Conservation (phyloP, 2,113 vertebrate genomes). For the Silurus glanis region DNA sequence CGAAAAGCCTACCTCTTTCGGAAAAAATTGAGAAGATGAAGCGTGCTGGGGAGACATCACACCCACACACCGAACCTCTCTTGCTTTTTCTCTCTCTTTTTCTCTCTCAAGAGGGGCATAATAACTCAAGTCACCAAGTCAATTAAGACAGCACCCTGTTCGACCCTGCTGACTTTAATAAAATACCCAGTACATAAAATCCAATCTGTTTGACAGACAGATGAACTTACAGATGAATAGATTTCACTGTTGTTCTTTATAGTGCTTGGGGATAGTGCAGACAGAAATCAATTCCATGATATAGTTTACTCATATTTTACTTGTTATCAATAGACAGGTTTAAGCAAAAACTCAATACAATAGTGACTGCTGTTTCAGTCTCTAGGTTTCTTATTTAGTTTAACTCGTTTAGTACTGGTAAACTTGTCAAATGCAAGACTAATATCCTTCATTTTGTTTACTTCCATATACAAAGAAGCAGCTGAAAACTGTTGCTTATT, state of each 20-base stretch:
- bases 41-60: slow-evolving; percentile 56
- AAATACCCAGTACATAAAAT: slow-evolving; percentile 62
- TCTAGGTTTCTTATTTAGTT: not conserved
- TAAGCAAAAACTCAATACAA: slow-evolving; percentile 14
- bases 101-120: slow-evolving; percentile 57
- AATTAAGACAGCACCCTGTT: slow-evolving; percentile 66
- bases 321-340: slow-evolving; percentile 14
- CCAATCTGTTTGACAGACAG: slow-evolving; percentile 66
- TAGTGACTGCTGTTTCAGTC: not conserved
- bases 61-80: slow-evolving; percentile 22
- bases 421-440: not conserved
- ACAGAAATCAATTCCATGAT: slow-evolving; percentile 40
- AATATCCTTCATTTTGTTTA: not conserved
- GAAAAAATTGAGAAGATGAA: slow-evolving; percentile 50
- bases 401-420: not conserved
- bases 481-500: not conserved
- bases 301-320: slow-evolving; percentile 43
- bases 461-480: not conserved
- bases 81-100: not conserved
- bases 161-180: slow-evolving; percentile 65
- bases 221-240: slow-evolving; percentile 51
- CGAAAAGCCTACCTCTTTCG: slow-evolving; percentile 44
- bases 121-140: slow-evolving; percentile 69
- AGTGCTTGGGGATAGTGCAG: slow-evolving; percentile 10
- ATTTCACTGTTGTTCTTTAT: slow-evolving; percentile 21